A percentile compares a stretch with the other conserved stretches of the same genome.
These are phyloP conservation scores for Schizotus pectinicornis DNA, from an alignment of 2,888 invertebrate species.

Conservation along the genomic window DNA sequence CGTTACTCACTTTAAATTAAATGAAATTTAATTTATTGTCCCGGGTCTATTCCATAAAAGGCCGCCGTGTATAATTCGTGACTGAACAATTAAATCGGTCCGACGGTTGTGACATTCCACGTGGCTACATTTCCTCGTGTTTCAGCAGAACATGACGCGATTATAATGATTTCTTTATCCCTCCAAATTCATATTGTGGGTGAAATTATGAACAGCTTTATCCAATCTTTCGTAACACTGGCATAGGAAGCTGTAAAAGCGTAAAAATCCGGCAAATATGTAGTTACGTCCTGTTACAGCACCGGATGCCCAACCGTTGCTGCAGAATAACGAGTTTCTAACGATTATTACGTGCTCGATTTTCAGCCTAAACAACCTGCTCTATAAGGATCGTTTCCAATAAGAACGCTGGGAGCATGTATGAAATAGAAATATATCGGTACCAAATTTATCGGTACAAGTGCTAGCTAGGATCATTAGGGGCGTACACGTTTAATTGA, in stretches of 20 bases:
- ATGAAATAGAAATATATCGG: constrained; percentile 14
- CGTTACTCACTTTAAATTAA: constrained; percentile 1
- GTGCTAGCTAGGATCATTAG: constrained; percentile 6
- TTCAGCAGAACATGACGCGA: too few relatives aligned
- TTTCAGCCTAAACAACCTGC: constrained; percentile 30
- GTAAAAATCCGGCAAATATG: constrained; percentile 29
- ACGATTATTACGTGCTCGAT: constrained; percentile 37
- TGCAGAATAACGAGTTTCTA: constrained; percentile 38
- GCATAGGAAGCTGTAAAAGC: constrained; percentile 24
- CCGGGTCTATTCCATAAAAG: constrained; percentile 10
- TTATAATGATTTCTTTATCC: neutral
- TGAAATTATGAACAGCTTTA: constrained; percentile 2
- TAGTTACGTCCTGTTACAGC: constrained; percentile 28
- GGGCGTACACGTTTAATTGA: constrained; percentile 21
- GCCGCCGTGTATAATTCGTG: constrained; percentile 15
- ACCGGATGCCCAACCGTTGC: constrained; percentile 40
- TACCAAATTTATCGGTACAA: constrained; percentile 18
- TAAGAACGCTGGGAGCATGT: constrained; percentile 7
- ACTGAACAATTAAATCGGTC: constrained; percentile 21
- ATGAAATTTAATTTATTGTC: constrained; percentile 24
- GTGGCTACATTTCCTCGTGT: neutral
- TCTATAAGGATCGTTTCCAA: constrained; percentile 13
- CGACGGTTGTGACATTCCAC: neutral
- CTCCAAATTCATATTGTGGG: neutral
- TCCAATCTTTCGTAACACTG: constrained; percentile 6